A percentile compares a stretch with the other conserved stretches of the same genome.
Conservation (phyloP, 2,113 vertebrate species). For the Siniperca chuatsi region DNA sequence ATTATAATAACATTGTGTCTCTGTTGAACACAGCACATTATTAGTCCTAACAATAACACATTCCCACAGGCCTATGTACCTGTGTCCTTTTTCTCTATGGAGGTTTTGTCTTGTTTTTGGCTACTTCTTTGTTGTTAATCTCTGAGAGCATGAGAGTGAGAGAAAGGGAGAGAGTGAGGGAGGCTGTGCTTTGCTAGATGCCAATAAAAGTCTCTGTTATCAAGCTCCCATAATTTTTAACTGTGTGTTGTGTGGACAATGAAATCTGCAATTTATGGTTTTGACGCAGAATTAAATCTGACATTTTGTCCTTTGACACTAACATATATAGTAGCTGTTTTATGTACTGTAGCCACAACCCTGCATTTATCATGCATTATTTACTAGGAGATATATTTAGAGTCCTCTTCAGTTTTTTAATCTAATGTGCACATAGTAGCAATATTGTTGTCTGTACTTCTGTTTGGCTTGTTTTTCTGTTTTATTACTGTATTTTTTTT, state of each 20-base stretch:
- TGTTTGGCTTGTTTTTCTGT: not conserved
- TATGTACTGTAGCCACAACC: not conserved
- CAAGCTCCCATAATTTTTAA: constrained; percentile 7
- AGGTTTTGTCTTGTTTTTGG: constrained; percentile 56
- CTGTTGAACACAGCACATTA: constrained; percentile 60
- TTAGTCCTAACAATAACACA: constrained; percentile 70
- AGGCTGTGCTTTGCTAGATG: not conserved
- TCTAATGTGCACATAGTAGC: not conserved
- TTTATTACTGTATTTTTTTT: constrained; percentile 20
- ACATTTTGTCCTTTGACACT: not conserved
- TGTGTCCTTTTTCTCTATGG: constrained; percentile 40
- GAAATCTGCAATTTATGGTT: constrained; percentile 8
- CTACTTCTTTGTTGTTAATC: constrained; percentile 43
- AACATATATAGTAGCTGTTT: not conserved
- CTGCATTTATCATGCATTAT: constrained; percentile 10
- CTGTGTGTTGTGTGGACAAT: not conserved
- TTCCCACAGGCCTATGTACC: constrained; percentile 62
- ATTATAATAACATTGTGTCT: constrained; percentile 66
- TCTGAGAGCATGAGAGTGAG: constrained; percentile 20
- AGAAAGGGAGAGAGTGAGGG: not conserved
- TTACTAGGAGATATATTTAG: constrained; percentile 12
- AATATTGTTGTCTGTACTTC: not conserved
- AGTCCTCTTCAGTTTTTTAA: not conserved
- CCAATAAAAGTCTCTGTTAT: constrained; percentile 28
- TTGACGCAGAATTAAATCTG: not conserved